Base-by-base conservation (phyloP, 2,888 invertebrate species). In the Drosophila barbarae region DNA sequence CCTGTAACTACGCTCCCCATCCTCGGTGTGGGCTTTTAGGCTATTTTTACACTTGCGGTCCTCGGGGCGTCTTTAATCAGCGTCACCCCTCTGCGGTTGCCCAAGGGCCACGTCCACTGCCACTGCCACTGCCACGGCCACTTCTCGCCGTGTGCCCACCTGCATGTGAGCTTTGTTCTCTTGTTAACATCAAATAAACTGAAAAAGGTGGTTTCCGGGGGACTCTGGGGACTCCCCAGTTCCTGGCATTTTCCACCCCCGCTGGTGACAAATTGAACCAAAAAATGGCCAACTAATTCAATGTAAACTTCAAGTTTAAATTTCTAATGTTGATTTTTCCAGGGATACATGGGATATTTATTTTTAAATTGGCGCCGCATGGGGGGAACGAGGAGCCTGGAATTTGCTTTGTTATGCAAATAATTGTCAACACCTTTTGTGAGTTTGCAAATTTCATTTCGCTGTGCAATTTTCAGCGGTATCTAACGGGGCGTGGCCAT, bases 361-460 rank as follows among this genome's bases (percentile, higher is more conserved):
- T 35, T 52, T 64, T 64, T 52, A 13, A 18, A 23, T 15, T 23
- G 54, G n/a, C 9, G 26, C 12, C 3, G 21, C n/a, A 2, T 26
- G 23, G 21, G 12, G 21, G 34, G 7, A n/a, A 26, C 35, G 12
- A 5, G 38, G 21, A 34, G 58, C 39, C 21, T 21, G 63, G 61
- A 53, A 69, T 79, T 71, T 72, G 84, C 81, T 85, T 85, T 81
- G 85, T 81, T 85, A 85, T 81, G 81, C 81, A 84, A 81, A 85
- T 85, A 84, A 77, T 85, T 81, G 84, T 85, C 81, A 81, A 81
- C 81, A 81, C 81, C 81, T 85, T 85, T 78, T 76, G 76, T 71
- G 77, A 76, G 85, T 73, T 78, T 69, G 85, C 80, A 85, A 79
- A 84, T 83, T 79, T 83, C 72, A 79, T 83, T 79, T 73, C 67